phyloP scores from a whole-genome alignment of 1,140 invertebrate genomes.

The Drosophila pruinosa region DNA sequence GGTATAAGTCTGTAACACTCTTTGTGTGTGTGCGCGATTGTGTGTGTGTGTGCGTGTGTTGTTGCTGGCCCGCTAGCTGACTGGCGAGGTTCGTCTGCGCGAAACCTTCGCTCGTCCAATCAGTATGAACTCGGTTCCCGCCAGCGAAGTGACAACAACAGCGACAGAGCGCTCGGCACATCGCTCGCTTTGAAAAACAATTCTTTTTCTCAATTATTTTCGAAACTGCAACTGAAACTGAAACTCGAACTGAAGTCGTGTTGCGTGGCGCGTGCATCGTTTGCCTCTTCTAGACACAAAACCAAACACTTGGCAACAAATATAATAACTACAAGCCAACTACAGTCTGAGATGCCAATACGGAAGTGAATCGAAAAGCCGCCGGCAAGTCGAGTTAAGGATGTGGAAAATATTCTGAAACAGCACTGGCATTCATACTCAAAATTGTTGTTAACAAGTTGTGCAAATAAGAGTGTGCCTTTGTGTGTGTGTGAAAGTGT shows the following conservation, averaged over 20 bases:
- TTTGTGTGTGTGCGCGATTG: not conserved
- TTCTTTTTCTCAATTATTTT: slow-evolving; percentile 1
- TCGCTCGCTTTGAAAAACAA: slow-evolving; percentile 9
- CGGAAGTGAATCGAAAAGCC: slow-evolving; percentile 54
- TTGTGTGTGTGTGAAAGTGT: slow-evolving; percentile 28
- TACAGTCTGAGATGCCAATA: not conserved
- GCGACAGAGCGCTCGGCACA: slow-evolving; percentile 61
- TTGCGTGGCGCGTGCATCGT: slow-evolving; percentile 3
- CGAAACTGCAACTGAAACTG: not conserved
- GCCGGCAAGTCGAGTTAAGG: slow-evolving; percentile 61
- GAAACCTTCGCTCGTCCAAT: slow-evolving; percentile 80
- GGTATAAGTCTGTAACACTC: not conserved
- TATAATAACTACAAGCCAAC: no score
- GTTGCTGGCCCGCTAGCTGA: slow-evolving; percentile 57
- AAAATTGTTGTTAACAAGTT: slow-evolving; percentile 41
- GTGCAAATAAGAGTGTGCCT: slow-evolving; percentile 43
- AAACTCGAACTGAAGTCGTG: not conserved
- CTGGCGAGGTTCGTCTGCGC: slow-evolving; percentile 81
- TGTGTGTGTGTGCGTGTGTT: slow-evolving; percentile 7
- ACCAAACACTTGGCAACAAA: not conserved
- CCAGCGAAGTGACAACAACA: slow-evolving; percentile 74
- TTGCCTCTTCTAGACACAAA: not conserved
- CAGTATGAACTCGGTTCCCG: slow-evolving; percentile 82
- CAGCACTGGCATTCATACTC: slow-evolving; percentile 35
- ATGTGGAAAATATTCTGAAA: slow-evolving; percentile 23